Base-by-base conservation (phyloP, 2,797 vertebrate genomes). In the Cuculus canorus region DNA sequence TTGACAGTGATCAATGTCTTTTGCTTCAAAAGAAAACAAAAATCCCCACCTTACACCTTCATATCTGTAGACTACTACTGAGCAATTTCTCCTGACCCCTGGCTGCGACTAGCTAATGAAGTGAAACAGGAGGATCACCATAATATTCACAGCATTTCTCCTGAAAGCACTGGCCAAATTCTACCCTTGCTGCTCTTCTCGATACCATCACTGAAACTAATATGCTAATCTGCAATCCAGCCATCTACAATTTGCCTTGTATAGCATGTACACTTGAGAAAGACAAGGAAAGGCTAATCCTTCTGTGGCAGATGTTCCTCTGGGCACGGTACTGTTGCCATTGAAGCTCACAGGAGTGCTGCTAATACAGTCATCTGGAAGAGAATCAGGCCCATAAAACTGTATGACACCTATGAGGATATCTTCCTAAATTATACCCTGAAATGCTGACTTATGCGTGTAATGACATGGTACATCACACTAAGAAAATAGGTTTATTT, bases 81-180 rank as follows among this genome's bases (percentile, higher is more conserved):
- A 39, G 72, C 19, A 91, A 89, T 85, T 94, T 77, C 57, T 95
- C 76, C 88, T 95, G 84, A 89, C 82, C 72, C 41, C 86, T 91
- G 79, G 53, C 93, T 87, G 86, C 43, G 30, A 73, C 45, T 9
- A 52, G n/a, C 16, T 81, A 18, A 63, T 13, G 39, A 69, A 89
- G 27, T 11, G 41, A 87, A 86, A 65, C 33, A 77, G 50, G 71
- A 50, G 50, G 18, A 53, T 65, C 71, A 39, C 21, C 9, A 11
- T 25, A 61, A 39, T 2, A 59, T 5, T 43, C 47, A 41, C 24
- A 45, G 64, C 35, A 33, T 48, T 82, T 57, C 50, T 59, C 23
- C 43, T 37, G 35, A 79, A 77, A 73, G 18, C 43, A 52, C 14
- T 57, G 54, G 43, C 12, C 71, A 93, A 82, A 79, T 69, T 91